Percentiles rank a stretch among this genome's conserved stretches.
Evolutionary conservation across 2,888 invertebrate species (phyloP).

Genomic region (Nasonia oneida): DNA sequence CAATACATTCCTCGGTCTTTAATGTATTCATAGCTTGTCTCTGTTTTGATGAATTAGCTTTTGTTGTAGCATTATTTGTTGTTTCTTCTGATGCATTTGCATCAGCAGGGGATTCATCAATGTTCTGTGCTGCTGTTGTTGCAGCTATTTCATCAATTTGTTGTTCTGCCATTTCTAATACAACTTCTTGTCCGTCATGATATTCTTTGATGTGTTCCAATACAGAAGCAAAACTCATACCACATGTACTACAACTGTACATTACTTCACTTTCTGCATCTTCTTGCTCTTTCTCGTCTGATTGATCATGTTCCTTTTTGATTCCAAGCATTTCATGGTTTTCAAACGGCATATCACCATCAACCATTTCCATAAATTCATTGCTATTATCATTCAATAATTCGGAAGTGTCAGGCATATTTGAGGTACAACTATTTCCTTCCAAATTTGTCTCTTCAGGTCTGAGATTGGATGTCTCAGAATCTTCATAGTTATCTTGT

Average conservation of each 20-base stretch:
- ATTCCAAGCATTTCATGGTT: conserved; percentile 69
- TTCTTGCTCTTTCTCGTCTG: conserved; percentile 55
- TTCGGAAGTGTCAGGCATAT: conserved; percentile 68
- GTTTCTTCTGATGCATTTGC: conserved; percentile 40
- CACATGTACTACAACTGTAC: conserved; percentile 85
- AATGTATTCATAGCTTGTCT: conserved; percentile 76
- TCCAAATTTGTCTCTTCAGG: conserved; percentile 1
- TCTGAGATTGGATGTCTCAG: conserved; percentile 21
- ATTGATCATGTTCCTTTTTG: conserved; percentile 69
- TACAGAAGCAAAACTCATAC: conserved; percentile 84
- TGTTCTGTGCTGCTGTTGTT: conserved; percentile 48
- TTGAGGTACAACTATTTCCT: conserved; percentile 68
- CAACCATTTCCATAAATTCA: conserved; percentile 69
- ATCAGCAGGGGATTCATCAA: conserved; percentile 42
- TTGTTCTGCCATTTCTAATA: conserved; percentile 81
- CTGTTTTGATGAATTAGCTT: conserved; percentile 44
- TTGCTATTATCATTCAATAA: conserved; percentile 66
- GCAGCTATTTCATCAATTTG: conserved; percentile 68
- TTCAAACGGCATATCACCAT: conserved; percentile 68
- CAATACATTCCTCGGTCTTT: conserved; percentile 80
- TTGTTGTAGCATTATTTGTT: conserved; percentile 29
- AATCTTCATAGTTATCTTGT: conserved; percentile 22
- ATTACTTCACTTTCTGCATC: conserved; percentile 77
- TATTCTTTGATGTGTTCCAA: conserved; percentile 84
- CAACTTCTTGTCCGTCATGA: conserved; percentile 85